Percentiles rank a stretch among this genome's conserved stretches.
Evolutionary conservation across 2,113 vertebrate species (phyloP).

Genomic region (Oryzias woworae): DNA sequence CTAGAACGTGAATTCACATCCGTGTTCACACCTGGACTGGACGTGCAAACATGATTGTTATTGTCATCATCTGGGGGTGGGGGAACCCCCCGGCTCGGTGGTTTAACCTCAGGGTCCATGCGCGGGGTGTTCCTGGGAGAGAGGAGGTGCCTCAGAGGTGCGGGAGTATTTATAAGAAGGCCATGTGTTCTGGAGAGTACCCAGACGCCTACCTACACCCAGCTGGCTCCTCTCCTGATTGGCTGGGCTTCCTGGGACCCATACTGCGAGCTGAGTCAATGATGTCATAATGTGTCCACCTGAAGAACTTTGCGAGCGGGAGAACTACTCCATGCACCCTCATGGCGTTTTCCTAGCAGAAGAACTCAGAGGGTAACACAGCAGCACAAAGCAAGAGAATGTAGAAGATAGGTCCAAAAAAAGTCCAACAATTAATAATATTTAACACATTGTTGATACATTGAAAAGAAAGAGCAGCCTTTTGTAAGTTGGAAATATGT

Average conservation of each 20-base stretch:
- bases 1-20: no score
- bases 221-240: conserved; percentile 78
- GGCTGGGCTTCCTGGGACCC: conserved; percentile 92
- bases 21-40: no score
- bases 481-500: no score
- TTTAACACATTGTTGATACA: no score
- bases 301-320: conserved; percentile 90
- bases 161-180: conserved; percentile 90
- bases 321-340: conserved; percentile 89
- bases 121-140: conserved; percentile 77
- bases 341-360: conserved; percentile 93
- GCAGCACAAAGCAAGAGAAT: no score
- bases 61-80: background rate
- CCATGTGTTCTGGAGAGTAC: conserved; percentile 86
- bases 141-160: conserved; percentile 80
- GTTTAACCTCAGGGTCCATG: conserved; percentile 77
- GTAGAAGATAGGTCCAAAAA: no score
- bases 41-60: background rate
- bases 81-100: background rate
- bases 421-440: no score
- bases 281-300: conserved; percentile 86
- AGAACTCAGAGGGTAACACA: conserved; percentile 91
- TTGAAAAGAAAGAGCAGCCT: no score
- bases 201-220: conserved; percentile 81
- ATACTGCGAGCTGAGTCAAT: conserved; percentile 87